Evolutionary conservation across 2,888 invertebrate species (phyloP), one percentile per base, ranked within the genome.

Genomic region (Acrocera orbiculus): DNA sequence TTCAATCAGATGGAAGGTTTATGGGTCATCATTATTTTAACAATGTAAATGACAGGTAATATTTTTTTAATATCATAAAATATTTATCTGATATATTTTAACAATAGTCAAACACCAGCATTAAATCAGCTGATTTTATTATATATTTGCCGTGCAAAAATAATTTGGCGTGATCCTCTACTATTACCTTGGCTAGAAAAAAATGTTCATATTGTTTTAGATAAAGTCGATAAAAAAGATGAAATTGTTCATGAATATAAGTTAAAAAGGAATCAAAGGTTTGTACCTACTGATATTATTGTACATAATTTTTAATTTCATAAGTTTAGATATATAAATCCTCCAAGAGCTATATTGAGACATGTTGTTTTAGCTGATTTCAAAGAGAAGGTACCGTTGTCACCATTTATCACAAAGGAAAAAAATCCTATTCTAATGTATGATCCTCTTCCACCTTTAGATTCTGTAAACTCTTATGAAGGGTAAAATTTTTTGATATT

Each of bases 141-240:
- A 40, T 87, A 85, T 51, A 67, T 82, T 11, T 71, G 70, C 35
- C 68, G 85, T 30, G 72, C 71, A 43, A 73, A 71, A 50, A 70
- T 77, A 33, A 63, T 83, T 30, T 89, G 87, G 86, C 80, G 81
- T 49, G 76, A 80, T 44, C 62, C 69, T 13, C 73, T 73, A 39
- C 65, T 80, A 31, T 51, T 86, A 32, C 64, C 67, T 1, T 87
- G 85, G 82, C 53, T 89, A 37, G 83, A 85, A 51, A 63, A 61
- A 34, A 78, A 77, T 53, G 79, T 77, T 0, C 67, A 72, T 37
- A 49, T 53, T 15, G 75, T 73, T 6, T 49, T 83, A 28, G 67
- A 72, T 43, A 62, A 69, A 34, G 69, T 79, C 5, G 73, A 77
- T 39, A 52, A 49, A n/a, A 58, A 57, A 36, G 76, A 80, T 50